Evolutionary conservation across 2,113 vertebrate species (phyloP).

Genomic region (Nothoprocta pentlandii): DNA sequence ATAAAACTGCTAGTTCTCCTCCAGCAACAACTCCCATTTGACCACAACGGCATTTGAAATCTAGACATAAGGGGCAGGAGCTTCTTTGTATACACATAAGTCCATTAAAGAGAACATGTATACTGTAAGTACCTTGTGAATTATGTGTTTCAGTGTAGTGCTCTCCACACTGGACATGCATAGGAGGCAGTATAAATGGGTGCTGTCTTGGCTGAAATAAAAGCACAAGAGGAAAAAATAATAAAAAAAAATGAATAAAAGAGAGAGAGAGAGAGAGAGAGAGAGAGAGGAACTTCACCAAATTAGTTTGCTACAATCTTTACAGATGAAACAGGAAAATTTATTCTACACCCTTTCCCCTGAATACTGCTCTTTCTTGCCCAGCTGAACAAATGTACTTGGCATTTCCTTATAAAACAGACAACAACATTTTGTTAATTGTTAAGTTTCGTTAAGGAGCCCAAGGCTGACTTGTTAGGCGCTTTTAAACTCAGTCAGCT

Average conservation of each 20-base stretch:
- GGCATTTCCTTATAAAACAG: neutral
- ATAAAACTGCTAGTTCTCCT: neutral
- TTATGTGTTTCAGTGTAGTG: conserved; percentile 94
- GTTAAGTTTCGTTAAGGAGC: neutral
- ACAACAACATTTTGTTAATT: neutral
- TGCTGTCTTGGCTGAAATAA: conserved; percentile 90
- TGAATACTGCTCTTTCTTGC: neutral
- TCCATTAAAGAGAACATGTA: neutral
- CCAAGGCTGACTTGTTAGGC: neutral
- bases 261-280: no score
- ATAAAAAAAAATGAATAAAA: neutral
- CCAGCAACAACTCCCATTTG: conserved; percentile 2
- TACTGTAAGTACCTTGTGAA: conserved; percentile 86
- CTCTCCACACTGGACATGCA: conserved; percentile 91
- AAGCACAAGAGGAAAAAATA: conserved; percentile 21
- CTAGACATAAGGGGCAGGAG: neutral
- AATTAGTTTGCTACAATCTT: neutral
- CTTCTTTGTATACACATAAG: neutral
- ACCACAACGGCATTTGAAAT: neutral
- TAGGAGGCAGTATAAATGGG: conserved; percentile 90
- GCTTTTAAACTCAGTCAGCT: neutral
- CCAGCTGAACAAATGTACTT: neutral
- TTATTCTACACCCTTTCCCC: neutral
- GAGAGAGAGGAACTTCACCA: neutral
- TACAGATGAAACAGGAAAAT: neutral